phyloP scores from a whole-genome alignment of 2,888 invertebrate genomes.

The Chamaedrilus cognettii region DNA sequence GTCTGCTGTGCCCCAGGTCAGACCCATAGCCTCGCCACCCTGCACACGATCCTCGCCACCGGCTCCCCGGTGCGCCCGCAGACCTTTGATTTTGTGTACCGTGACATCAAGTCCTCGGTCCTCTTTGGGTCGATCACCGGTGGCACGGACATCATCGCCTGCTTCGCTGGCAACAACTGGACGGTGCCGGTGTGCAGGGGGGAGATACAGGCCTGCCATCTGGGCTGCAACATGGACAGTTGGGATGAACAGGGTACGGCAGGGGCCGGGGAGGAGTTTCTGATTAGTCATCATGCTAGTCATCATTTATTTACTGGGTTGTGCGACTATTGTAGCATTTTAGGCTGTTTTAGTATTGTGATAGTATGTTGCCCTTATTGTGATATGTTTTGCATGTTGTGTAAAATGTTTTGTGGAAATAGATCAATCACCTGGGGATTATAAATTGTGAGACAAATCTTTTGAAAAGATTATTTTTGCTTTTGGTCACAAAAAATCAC shows the following conservation, averaged over 20 bases:
- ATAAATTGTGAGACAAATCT: too few species aligned
- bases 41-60: conserved; percentile 63
- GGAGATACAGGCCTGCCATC: conserved; percentile 63
- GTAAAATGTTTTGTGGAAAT: too few species aligned
- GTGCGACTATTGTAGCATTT: too few species aligned
- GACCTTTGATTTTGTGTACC: conserved; percentile 64
- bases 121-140: conserved; percentile 60
- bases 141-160: conserved; percentile 66
- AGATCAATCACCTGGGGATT: too few species aligned
- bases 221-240: conserved; percentile 64
- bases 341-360: too few species aligned
- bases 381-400: too few species aligned
- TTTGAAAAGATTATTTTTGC: too few species aligned
- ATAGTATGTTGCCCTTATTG: too few species aligned
- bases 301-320: too few species aligned
- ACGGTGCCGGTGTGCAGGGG: conserved; percentile 63
- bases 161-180: conserved; percentile 64
- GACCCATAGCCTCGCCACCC: conserved; percentile 59
- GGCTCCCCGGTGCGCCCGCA: conserved; percentile 64
- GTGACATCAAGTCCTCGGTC: conserved; percentile 61
- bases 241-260: conserved; percentile 60
- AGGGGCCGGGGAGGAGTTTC: not conserved
- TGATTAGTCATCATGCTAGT: not conserved
- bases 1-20: conserved; percentile 53
- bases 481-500: too few species aligned